Evolutionary conservation across 2,113 vertebrate genomes (phyloP), one percentile per base, ranked within the genome.

Genomic region (Haplochromis burtoni): DNA sequence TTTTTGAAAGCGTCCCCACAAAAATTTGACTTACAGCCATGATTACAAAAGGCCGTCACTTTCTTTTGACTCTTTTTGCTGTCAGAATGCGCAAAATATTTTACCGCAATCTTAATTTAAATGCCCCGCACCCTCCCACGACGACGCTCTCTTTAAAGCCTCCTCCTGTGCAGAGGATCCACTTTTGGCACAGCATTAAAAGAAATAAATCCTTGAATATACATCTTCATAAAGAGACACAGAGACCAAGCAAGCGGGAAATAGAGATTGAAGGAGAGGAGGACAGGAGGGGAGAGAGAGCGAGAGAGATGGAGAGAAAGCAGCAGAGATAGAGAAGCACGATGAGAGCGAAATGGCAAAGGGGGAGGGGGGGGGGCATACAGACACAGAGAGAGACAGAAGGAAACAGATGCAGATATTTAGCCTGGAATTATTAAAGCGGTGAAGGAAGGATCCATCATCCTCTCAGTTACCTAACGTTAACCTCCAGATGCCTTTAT

Each of bases 401-500:
- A 17, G 76, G 31, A 85, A 45, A 55, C 29, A 86, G 38, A 82
- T 55, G 82, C 71, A 88, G 85, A 86, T 88, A 85, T 91, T 89
- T 91, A 73, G 90, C 47, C 42, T 35, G 79, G 79, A 90, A 85
- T 94, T 79, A 76, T 31, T 86, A 81, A 89, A 86, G 85, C 29
- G 11, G 57, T 3, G 3, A 80, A 82, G 42, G 86, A 87, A 61
- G 82, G 55, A 88, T 82, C 71, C 84, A 82, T 92, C 86, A 92
- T 91, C 82, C 68, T 90, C 87, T 90, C 76, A 79, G 86, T 92
- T 88, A 90, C 87, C 85, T 80, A 85, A 88, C 12, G 78, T 83
- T 82, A 85, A 94, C 84, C 86, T 91, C 86, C 87, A 90, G 85
- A 93, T 86, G 93, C 88, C 86, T 90, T 78, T 94, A 81, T 90